These are phyloP conservation scores for Drosophila micromelanica DNA, from an alignment of 1,140 invertebrate species.

Conservation along the genomic window DNA sequence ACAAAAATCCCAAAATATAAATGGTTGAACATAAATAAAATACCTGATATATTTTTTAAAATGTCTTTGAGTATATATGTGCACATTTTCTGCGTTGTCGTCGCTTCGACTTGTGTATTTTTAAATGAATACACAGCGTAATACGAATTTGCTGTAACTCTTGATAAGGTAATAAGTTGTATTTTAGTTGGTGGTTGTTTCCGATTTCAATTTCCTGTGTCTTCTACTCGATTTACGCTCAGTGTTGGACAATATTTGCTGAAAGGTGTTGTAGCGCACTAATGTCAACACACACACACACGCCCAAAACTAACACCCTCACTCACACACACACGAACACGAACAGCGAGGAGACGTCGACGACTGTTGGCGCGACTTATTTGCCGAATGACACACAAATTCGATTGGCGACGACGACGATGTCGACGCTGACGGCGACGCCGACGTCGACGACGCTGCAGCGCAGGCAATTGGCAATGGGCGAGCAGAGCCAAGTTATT, in stretches of 20 bases:
- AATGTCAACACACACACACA: constrained; percentile 9
- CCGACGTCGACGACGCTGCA: constrained; percentile 37
- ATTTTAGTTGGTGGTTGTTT: not conserved
- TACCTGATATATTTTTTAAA: too few relatives aligned
- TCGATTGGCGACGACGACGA: constrained; percentile 60
- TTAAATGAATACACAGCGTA: too few relatives aligned
- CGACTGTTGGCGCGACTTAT: constrained; percentile 43
- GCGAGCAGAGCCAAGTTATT: constrained; percentile 45
- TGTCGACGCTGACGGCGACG: constrained; percentile 29
- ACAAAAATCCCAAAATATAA: too few relatives aligned
- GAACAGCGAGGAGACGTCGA: not conserved
- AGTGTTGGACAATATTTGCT: constrained; percentile 35
- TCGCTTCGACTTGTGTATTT: too few relatives aligned
- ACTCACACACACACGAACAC: not conserved
- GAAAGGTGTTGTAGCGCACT: constrained; percentile 13
- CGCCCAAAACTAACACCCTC: not conserved
- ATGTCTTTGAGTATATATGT: too few relatives aligned
- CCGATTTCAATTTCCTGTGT: constrained; percentile 58
- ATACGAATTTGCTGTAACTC: too few relatives aligned
- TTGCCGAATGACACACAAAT: constrained; percentile 73
- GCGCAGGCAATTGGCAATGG: constrained; percentile 21
- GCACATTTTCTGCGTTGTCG: too few relatives aligned
- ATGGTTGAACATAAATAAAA: too few relatives aligned
- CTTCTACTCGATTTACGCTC: constrained; percentile 58
- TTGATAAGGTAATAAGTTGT: too few relatives aligned